phyloP scores from a whole-genome alignment of 2,888 invertebrate genomes.

The Stomorhina lunata region DNA sequence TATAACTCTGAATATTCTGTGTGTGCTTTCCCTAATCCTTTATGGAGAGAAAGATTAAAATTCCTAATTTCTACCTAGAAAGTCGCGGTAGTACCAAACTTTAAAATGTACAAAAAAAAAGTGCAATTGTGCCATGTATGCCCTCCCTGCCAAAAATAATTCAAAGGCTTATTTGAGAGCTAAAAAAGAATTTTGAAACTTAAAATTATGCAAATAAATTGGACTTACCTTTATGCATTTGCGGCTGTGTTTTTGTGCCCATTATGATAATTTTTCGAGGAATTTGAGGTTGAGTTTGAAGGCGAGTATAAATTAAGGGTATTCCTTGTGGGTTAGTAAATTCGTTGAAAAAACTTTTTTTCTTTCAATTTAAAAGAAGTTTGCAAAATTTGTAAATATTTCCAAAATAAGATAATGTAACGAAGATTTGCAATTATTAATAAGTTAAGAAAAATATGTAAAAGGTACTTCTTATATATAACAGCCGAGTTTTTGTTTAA shows the following conservation, averaged over 20 bases:
- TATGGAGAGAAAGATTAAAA: too few relatives aligned
- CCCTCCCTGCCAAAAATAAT: too few relatives aligned
- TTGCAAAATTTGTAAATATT: background rate
- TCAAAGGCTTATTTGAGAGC: background rate
- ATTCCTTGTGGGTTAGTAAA: background rate
- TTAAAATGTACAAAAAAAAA: too few relatives aligned
- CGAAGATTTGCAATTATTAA: conserved; percentile 13
- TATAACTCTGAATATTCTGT: too few relatives aligned
- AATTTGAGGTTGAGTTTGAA: background rate
- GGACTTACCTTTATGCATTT: conserved; percentile 74
- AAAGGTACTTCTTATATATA: background rate
- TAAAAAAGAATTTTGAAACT: too few relatives aligned
- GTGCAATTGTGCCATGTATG: too few relatives aligned
- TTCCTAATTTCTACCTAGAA: too few relatives aligned
- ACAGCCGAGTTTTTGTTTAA: conserved; percentile 43
- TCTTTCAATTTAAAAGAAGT: background rate
- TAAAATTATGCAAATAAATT: background rate
- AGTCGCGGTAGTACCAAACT: too few relatives aligned
- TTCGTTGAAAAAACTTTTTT: conserved; percentile 10
- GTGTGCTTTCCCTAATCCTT: too few relatives aligned
- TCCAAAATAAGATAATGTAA: background rate
- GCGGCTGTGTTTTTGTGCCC: conserved; percentile 78
- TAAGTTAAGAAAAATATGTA: background rate
- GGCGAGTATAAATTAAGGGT: background rate
- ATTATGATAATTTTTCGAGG: conserved; percentile 69